A percentile compares a stretch with the other conserved stretches of the same genome.
Evolutionary conservation across 2,888 invertebrate genomes (phyloP).

Genomic region (Onchidella celtica): DNA sequence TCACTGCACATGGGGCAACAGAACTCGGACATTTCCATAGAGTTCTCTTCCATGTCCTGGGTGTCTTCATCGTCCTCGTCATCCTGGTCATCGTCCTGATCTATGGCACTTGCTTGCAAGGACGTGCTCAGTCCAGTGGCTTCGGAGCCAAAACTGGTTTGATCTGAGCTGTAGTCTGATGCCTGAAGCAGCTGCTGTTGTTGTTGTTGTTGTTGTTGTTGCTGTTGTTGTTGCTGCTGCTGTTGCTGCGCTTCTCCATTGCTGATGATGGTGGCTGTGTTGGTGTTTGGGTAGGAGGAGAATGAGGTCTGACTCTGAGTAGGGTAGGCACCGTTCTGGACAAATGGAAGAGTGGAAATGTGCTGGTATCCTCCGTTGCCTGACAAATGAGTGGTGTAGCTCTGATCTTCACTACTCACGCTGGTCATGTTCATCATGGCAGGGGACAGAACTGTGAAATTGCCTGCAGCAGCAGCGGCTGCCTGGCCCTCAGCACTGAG

Average conservation of each 20-base stretch:
- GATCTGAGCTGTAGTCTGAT: conserved; percentile 44
- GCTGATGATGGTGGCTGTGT: not conserved
- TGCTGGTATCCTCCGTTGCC: conserved; percentile 31
- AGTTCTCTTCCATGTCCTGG: conserved; percentile 43
- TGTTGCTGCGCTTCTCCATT: conserved; percentile 6
- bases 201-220: not conserved
- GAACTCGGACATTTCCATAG: conserved; percentile 38
- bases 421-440: conserved; percentile 35
- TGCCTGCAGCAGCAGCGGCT: conserved; percentile 2
- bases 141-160: conserved; percentile 30
- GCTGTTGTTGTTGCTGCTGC: conserved; percentile 37
- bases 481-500: conserved; percentile 24
- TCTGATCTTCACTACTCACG: conserved; percentile 27
- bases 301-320: conserved; percentile 33
- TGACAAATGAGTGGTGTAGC: conserved; percentile 19
- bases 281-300: conserved; percentile 11
- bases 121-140: conserved; percentile 10
- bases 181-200: conserved; percentile 21
- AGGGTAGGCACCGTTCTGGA: conserved; percentile 46
- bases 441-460: conserved; percentile 43
- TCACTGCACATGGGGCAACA: conserved; percentile 38
- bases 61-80: conserved; percentile 27
- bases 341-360: conserved; percentile 50
- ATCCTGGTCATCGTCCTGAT: conserved; percentile 35
- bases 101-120: conserved; percentile 40